Evolutionary conservation across 2,797 vertebrate genomes (phyloP).

Genomic region (Pagetopsis macropterus): DNA sequence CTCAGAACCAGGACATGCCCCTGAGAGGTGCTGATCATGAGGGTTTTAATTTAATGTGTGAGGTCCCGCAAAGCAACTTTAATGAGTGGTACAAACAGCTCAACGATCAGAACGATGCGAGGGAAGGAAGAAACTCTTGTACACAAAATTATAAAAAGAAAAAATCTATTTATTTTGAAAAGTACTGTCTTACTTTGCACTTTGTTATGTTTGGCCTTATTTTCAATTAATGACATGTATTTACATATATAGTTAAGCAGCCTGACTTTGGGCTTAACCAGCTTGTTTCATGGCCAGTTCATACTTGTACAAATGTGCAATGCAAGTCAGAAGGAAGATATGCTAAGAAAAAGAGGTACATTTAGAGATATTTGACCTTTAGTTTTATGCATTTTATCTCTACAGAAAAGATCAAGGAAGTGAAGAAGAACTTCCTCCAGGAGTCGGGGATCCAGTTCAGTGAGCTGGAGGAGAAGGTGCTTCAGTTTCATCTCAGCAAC

Average conservation of each 20-base stretch:
- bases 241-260: background rate
- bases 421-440: slow-evolving; percentile 94
- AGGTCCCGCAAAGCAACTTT: background rate
- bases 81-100: too few relatives aligned
- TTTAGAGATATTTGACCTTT: background rate
- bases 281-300: background rate
- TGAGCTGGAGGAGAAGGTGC: slow-evolving; percentile 93
- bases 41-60: background rate
- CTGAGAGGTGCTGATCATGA: slow-evolving; percentile 87
- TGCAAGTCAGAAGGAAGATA: slow-evolving; percentile 2
- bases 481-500: slow-evolving; percentile 98
- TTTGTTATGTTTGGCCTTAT: background rate
- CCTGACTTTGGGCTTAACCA: background rate
- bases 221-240: background rate
- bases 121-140: too few relatives aligned
- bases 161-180: too few relatives aligned
- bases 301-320: background rate
- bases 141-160: too few relatives aligned
- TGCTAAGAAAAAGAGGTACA: background rate
- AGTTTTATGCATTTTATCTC: slow-evolving; percentile 2
- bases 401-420: slow-evolving; percentile 95
- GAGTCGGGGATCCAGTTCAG: slow-evolving; percentile 97
- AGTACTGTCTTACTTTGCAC: too few relatives aligned
- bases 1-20: slow-evolving; percentile 91
- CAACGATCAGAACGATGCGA: too few relatives aligned